Conservation (phyloP, 2,113 vertebrate species). For the Lampris megalopsis region DNA sequence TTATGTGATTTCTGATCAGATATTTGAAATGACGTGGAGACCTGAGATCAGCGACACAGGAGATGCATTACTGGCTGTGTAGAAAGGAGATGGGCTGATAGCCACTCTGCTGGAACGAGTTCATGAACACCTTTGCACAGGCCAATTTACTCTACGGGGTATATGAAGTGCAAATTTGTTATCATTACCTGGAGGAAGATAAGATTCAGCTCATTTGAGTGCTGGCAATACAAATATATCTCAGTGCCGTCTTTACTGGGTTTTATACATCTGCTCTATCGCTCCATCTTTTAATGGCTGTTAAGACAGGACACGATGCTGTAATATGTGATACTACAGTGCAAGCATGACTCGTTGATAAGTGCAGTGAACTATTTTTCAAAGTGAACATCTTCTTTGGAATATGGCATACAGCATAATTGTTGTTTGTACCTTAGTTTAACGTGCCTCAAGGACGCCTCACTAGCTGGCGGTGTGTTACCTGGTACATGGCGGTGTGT, state of each 20-base stretch:
- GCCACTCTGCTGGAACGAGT: constrained; percentile 17
- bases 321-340: neutral
- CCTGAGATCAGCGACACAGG: constrained; percentile 5
- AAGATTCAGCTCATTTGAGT: neutral
- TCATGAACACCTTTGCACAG: constrained; percentile 19
- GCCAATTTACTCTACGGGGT: constrained; percentile 20
- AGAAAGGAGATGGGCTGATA: constrained; percentile 17
- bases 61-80: constrained; percentile 19
- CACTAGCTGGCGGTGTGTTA: too few relatives aligned
- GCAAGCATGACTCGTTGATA: neutral
- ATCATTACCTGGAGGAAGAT: constrained; percentile 5
- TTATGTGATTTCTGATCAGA: constrained; percentile 36
- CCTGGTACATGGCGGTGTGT: too few relatives aligned
- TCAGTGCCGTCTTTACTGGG: neutral
- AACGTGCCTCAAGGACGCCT: too few relatives aligned
- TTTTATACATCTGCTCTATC: neutral
- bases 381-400: too few relatives aligned
- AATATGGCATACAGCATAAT: too few relatives aligned
- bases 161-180: constrained; percentile 13
- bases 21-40: constrained; percentile 20
- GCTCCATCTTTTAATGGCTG: neutral
- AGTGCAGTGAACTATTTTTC: neutral
- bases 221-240: constrained; percentile 33
- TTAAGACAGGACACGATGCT: neutral
- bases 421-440: too few relatives aligned